These are phyloP conservation scores for Laodelphax striatellus DNA, from an alignment of 1,140 invertebrate species.

Conservation along the genomic window DNA sequence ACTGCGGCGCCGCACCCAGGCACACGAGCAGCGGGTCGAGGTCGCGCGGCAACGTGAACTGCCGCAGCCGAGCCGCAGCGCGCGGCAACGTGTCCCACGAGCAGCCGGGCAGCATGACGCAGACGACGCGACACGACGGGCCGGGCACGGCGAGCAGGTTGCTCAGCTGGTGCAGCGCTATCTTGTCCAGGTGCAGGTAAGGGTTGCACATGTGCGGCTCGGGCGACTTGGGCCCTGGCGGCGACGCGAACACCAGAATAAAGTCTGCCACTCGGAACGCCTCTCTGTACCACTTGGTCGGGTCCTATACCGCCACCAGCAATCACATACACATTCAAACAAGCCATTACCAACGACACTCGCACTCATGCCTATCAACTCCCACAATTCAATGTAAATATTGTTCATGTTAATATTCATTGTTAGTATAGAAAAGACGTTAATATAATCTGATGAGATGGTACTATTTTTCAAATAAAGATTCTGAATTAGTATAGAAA, in stretches of 20 bases:
- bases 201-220: conserved; percentile 10
- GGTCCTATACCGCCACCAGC: background rate
- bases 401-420: no score
- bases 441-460: no score
- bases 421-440: no score
- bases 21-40: conserved; percentile 20
- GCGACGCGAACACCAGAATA: conserved; percentile 12
- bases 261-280: conserved; percentile 8
- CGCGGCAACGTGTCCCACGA: conserved; percentile 12
- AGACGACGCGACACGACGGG: conserved; percentile 4
- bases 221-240: background rate
- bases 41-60: conserved; percentile 18
- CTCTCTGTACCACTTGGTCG: conserved; percentile 10
- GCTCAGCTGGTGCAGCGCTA: conserved; percentile 6
- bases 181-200: conserved; percentile 8
- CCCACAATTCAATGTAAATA: no score
- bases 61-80: conserved; percentile 1
- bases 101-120: conserved; percentile 6
- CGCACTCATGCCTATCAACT: no score
- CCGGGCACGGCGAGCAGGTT: background rate
- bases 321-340: no score
- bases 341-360: no score
- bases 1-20: conserved; percentile 18
- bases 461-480: no score
- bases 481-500: no score